Evolutionary conservation across 2,888 invertebrate species (phyloP).

Genomic region (Chrysotoxum bicinctum): DNA sequence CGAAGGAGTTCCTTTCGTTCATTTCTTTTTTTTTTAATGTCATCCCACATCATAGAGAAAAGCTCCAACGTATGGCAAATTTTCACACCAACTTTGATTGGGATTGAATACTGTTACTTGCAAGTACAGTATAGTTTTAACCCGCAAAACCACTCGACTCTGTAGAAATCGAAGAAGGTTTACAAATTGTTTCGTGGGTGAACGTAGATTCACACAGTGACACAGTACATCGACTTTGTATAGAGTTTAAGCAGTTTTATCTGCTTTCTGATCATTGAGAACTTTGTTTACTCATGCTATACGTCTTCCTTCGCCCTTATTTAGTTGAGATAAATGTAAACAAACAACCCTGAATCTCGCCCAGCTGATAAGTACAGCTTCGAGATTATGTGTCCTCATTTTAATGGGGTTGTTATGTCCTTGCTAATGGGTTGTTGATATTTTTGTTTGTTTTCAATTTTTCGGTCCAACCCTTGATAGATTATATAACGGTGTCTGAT

Average conservation of each 20-base stretch:
- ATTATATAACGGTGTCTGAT: background rate
- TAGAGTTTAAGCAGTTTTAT: conserved; percentile 20
- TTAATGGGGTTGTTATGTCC: conserved; percentile 79
- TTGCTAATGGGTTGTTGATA: conserved; percentile 78
- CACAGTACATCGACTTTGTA: background rate
- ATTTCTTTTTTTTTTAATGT: background rate
- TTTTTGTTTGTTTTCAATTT: conserved; percentile 68
- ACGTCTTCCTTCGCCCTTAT: conserved; percentile 28
- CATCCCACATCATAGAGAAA: conserved; percentile 18
- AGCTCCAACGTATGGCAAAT: conserved; percentile 79
- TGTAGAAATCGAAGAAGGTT: conserved; percentile 19
- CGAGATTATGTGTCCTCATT: conserved; percentile 39
- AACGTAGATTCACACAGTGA: conserved; percentile 19
- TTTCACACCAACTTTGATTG: conserved; percentile 78
- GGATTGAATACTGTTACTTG: background rate
- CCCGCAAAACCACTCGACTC: conserved; percentile 73
- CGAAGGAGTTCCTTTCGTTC: background rate
- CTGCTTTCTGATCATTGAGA: background rate
- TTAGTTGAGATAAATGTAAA: conserved; percentile 46
- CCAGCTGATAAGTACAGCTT: conserved; percentile 61
- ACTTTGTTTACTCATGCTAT: conserved; percentile 19
- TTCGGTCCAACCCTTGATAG: background rate
- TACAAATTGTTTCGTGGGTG: conserved; percentile 70
- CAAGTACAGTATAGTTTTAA: conserved; percentile 23
- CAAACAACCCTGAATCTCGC: conserved; percentile 43